Evolutionary conservation across 2,888 invertebrate genomes (phyloP).

Genomic region (Halictus ligatus): DNA sequence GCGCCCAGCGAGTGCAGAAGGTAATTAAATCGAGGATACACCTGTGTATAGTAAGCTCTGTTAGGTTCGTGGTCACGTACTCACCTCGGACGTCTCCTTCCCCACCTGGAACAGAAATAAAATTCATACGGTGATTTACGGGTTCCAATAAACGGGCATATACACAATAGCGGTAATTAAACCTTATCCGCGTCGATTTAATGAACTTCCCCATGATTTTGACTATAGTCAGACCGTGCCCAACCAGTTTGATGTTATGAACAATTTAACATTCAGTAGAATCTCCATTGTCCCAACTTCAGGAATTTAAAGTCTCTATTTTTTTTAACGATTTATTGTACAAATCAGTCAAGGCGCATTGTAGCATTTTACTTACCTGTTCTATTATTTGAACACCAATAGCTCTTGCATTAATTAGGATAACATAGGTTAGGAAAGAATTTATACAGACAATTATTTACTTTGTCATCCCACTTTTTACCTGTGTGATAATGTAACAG

Average conservation of each 20-base stretch:
- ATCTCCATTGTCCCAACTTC: neutral
- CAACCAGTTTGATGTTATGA: neutral
- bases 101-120: slow-evolving; percentile 49
- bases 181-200: neutral
- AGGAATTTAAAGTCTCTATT: too few relatives aligned
- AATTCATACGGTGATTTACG: neutral
- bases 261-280: neutral
- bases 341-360: too few relatives aligned
- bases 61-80: slow-evolving; percentile 15
- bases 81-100: slow-evolving; percentile 32
- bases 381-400: too few relatives aligned
- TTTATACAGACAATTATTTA: too few relatives aligned
- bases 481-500: too few relatives aligned
- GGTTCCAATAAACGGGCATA: neutral
- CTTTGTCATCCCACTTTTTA: too few relatives aligned
- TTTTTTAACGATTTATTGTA: too few relatives aligned
- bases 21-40: slow-evolving; percentile 7
- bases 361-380: too few relatives aligned
- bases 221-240: neutral
- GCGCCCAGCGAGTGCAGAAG: neutral
- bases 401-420: too few relatives aligned
- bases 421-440: too few relatives aligned
- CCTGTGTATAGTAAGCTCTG: neutral
- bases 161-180: neutral
- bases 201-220: neutral